Evolutionary conservation across 2,113 vertebrate genomes (phyloP), one percentile per base, ranked within the genome.

Genomic region (Rhipidura dahli): DNA sequence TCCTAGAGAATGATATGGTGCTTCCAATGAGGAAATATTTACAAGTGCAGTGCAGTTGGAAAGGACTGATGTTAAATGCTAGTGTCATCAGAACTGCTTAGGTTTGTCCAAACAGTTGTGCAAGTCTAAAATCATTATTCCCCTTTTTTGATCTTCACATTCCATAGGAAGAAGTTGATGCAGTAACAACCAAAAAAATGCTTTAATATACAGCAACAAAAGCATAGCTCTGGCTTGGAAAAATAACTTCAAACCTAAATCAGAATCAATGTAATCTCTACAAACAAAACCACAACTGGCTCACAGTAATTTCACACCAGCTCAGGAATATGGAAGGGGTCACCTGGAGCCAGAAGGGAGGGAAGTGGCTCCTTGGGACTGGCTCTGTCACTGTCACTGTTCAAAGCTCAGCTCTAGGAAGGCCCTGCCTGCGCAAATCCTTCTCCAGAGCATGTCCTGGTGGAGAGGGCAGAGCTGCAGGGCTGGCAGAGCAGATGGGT

Each of bases 21-120:
- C 54, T 86, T 87, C 64, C 91, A 88, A 19, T 15, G 49, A 68
- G 91, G 79, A 95, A 97, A 88, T 70, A 96, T 93, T 94, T 96
- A 83, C 82, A 96, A 86, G 69, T 66, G 64, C 91, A 97, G 77
- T 37, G 64, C 39, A 71, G 83, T 75, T 93, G 76, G 57, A 79
- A 82, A 50, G 79, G 89, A 68, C 50, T 90, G 75, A 90, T 92
- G 87, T 72, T 92, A 94, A 94, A 64, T 24, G 64, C 14, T 27
- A 24, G 47, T 90, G 85, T 57, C 87, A 95, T 5, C 89, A 83
- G 73, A 82, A 88, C 42, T 37, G 64, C 84, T 60, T 66, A 77
- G 56, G 51, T 51, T 89, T 59, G 45, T 77, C 51, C 81, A 83
- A 94, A 86, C 50, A 71, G 23, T 86, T 70, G 77, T 93, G 44